Conservation (phyloP, 1,140 invertebrate genomes). For the Rhagoletis zephyria region DNA sequence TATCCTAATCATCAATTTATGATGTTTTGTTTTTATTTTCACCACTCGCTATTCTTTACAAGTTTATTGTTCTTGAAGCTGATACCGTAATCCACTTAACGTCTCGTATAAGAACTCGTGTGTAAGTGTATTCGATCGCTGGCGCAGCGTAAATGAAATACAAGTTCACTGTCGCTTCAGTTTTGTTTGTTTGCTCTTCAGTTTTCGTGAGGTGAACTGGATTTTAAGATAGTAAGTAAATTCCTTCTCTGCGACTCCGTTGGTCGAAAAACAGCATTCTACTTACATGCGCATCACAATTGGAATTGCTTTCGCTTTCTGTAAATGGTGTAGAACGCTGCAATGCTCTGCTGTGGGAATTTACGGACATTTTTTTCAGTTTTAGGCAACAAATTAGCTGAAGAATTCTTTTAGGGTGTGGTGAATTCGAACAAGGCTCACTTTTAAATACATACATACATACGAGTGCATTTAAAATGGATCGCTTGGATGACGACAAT, state of each 20-base stretch:
- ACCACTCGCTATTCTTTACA: neutral
- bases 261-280: neutral
- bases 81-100: neutral
- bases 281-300: no score
- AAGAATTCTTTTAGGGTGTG: no score
- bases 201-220: slow-evolving; percentile 4
- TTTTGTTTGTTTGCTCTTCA: neutral
- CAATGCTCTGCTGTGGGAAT: neutral
- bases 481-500: no score
- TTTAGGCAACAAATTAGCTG: neutral
- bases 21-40: neutral
- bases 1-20: neutral
- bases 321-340: neutral
- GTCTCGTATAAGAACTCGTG: neutral
- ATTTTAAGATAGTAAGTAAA: neutral
- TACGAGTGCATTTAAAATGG: no score
- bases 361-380: neutral
- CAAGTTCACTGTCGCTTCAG: neutral
- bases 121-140: neutral
- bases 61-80: neutral
- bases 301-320: neutral
- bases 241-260: neutral
- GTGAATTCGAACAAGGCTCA: no score
- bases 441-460: no score
- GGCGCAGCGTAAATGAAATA: neutral